Base-by-base conservation (phyloP, 2,113 vertebrate species). In the Gymnogyps californianus region DNA sequence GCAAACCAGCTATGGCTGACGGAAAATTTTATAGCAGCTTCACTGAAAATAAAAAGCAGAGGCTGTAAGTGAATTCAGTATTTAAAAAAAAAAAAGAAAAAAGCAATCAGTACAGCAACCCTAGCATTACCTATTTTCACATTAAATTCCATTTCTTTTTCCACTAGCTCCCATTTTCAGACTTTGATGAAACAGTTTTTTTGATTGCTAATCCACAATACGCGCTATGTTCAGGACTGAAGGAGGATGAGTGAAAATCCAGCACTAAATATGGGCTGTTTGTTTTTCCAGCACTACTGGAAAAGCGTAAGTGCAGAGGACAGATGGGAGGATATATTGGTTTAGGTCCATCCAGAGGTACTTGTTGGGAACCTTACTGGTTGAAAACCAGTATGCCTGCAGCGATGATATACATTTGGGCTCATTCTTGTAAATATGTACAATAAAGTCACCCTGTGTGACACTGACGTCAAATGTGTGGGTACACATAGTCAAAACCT, bases 131-230 rank as follows among this genome's bases (percentile, higher is more conserved):
- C 49, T 92, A 42, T 93, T 92, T 92, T 93, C 89, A 89, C 83
- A 87, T 96, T 91, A 95, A 93, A 95, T 93, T 97, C 79, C 6
- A 29, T 92, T 96, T 91, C 46, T 90, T 93, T 96, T 95, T 78
- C 15, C 29, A 32, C 64, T 90, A 66, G 13, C 38, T 93, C 51
- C 40, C 11, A 67, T 96, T 96, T 95, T 93, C 85, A 92, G 67
- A 40, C 64, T 93, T 94, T 65, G 93, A 86, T 89, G 79, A 93
- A 95, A 93, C 46, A 70, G 44, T 29, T 72, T 89, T 93, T 91
- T 85, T 92, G 70, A 51, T 91, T 96, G 51, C n/a, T 97, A 79
- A 92, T 95, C 54, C 65, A 72, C 58, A 92, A 14, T 80, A 62
- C 2, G 1, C 83, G 59, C 32, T 71, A 12, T 51, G 42, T 70